Evolutionary conservation across 2,888 invertebrate genomes (phyloP).

Genomic region (Conomelus anceps): DNA sequence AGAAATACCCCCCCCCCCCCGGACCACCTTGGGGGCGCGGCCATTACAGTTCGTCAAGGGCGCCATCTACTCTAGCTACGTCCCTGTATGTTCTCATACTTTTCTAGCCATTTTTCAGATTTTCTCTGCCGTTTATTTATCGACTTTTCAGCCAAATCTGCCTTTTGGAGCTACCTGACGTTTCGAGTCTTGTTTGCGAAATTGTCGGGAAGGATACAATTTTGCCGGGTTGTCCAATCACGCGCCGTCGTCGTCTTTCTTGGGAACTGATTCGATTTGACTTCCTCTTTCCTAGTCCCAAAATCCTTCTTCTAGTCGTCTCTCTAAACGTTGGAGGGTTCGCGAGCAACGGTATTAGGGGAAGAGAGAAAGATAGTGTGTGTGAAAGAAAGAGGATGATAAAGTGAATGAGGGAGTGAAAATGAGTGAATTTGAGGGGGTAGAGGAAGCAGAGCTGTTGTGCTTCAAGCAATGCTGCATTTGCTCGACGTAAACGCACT

Average conservation of each 20-base stretch:
- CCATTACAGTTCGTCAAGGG: too few species aligned
- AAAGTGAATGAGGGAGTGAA: background rate
- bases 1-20: too few species aligned
- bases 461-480: background rate
- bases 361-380: too few species aligned
- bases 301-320: background rate
- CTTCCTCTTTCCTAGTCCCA: background rate
- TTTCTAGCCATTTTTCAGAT: background rate
- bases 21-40: too few species aligned
- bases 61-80: background rate
- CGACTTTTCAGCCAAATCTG: background rate
- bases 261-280: background rate
- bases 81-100: background rate
- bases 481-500: background rate
- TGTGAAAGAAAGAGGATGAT: background rate
- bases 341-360: background rate
- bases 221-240: background rate
- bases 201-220: background rate
- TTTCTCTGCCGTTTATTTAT: background rate
- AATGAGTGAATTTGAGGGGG: background rate
- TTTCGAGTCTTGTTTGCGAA: background rate
- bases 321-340: background rate
- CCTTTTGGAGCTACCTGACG: background rate
- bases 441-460: background rate
- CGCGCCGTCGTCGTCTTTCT: background rate